Evolutionary conservation across 2,888 invertebrate genomes (phyloP), one percentile per base, ranked within the genome.

Genomic region (Dione vanillae): DNA sequence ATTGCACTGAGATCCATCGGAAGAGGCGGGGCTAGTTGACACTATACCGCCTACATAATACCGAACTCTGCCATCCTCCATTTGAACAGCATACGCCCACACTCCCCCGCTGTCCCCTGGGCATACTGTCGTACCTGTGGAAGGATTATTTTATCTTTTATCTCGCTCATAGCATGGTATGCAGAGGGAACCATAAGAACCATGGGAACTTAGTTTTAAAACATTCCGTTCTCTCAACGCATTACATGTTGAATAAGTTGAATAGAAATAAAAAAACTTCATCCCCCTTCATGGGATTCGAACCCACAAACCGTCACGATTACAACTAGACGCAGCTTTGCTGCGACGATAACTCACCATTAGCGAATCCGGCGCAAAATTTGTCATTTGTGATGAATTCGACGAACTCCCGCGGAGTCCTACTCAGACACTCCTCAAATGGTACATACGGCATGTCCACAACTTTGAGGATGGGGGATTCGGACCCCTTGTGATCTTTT

Each of bases 281-380:
- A n/a, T n/a, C n/a, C n/a, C n/a, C n/a, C n/a, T n/a, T n/a, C n/a
- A n/a, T n/a, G n/a, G n/a, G n/a, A n/a, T n/a, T n/a, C n/a, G n/a
- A n/a, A n/a, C n/a, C n/a, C n/a, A n/a, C n/a, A n/a, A n/a, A n/a
- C n/a, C n/a, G n/a, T n/a, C n/a, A n/a, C n/a, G n/a, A n/a, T n/a
- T n/a, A n/a, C n/a, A n/a, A n/a, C n/a, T n/a, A n/a, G n/a, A n/a
- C n/a, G n/a, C n/a, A n/a, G n/a, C n/a, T n/a, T n/a, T n/a, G n/a
- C n/a, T n/a, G n/a, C n/a, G n/a, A n/a, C n/a, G n/a, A n/a, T n/a
- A 56, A 49, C 40, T 67, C 10, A 76, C 87, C 83, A 47, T 82
- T 83, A 1, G 72, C 74, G 19, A 71, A 78, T 6, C 86, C 87
- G 1, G 85, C 86, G 72, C 88, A 89, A n/a, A 87, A 79, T 69